Conservation (phyloP, 2,888 invertebrate species). For the Eulithis prunata region DNA sequence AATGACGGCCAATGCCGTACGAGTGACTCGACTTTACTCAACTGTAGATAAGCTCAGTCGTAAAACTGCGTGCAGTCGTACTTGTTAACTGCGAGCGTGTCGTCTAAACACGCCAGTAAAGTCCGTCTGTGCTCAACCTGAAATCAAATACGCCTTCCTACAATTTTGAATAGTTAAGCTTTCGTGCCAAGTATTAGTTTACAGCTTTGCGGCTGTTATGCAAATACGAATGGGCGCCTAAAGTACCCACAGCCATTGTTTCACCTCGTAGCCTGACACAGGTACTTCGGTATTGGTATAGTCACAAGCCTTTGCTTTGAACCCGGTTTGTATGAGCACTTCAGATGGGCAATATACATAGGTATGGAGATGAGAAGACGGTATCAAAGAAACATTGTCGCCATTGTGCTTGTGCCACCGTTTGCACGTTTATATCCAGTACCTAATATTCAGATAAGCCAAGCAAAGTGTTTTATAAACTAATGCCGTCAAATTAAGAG, state of each 20-base stretch:
- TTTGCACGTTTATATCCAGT: constrained; percentile 12
- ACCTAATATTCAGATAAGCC: constrained; percentile 10
- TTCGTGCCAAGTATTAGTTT: constrained; percentile 56
- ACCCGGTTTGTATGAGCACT: constrained; percentile 37
- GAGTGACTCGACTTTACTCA: background rate
- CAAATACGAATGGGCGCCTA: constrained; percentile 53
- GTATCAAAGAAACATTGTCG: constrained; percentile 24
- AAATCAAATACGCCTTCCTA: constrained; percentile 48
- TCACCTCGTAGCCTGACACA: constrained; percentile 41
- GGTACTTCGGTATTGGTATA: constrained; percentile 37
- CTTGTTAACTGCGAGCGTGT: background rate
- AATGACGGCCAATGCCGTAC: background rate
- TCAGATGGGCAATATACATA: constrained; percentile 30
- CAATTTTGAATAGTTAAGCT: constrained; percentile 51
- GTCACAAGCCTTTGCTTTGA: constrained; percentile 36
- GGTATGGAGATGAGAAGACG: constrained; percentile 25
- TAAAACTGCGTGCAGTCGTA: constrained; percentile 5
- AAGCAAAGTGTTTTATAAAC: constrained; percentile 16
- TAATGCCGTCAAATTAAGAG: constrained; percentile 28
- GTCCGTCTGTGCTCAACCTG: constrained; percentile 11
- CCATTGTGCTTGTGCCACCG: constrained; percentile 8
- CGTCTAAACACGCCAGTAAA: constrained; percentile 3
- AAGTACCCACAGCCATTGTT: constrained; percentile 48
- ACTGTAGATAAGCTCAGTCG: background rate
- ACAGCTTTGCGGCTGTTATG: constrained; percentile 54